Evolutionary conservation across 2,888 invertebrate species (phyloP).

Genomic region (Neria commutata): DNA sequence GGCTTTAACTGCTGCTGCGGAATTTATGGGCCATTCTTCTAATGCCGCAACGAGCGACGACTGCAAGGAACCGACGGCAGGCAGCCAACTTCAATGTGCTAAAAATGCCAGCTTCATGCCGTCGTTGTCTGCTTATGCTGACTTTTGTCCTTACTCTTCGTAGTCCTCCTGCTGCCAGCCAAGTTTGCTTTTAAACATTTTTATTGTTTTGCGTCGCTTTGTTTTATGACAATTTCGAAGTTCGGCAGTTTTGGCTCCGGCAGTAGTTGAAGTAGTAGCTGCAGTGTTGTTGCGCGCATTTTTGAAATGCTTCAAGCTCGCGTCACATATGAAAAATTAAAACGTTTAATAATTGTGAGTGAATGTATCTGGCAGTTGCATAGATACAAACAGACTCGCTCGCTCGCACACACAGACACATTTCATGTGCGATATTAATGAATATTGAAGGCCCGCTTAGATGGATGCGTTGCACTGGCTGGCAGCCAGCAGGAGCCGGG

Average conservation of each 20-base stretch:
- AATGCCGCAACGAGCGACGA: constrained; percentile 10
- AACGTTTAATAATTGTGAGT: not conserved
- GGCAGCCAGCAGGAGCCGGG: not conserved
- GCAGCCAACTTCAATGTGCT: constrained; percentile 15
- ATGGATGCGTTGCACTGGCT: not conserved
- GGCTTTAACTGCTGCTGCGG: not conserved
- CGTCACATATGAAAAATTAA: not conserved
- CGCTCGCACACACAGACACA: not conserved
- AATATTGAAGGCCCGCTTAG: constrained; percentile 6
- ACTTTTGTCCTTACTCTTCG: not conserved
- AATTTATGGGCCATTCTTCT: constrained; percentile 21
- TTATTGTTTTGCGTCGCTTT: not conserved
- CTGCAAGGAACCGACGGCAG: not conserved
- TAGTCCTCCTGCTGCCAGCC: not conserved
- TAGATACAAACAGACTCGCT: not conserved
- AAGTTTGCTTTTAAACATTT: not conserved
- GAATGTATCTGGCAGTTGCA: not conserved
- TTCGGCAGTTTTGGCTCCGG: not conserved
- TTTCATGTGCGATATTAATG: not conserved
- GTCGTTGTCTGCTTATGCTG: too few relatives aligned
- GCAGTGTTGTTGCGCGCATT: not conserved
- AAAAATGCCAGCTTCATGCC: not conserved
- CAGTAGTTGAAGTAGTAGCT: not conserved
- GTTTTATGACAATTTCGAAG: not conserved
- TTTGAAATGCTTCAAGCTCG: not conserved